phyloP scores from a whole-genome alignment of 2,888 invertebrate genomes.

The Congeria kusceri region DNA sequence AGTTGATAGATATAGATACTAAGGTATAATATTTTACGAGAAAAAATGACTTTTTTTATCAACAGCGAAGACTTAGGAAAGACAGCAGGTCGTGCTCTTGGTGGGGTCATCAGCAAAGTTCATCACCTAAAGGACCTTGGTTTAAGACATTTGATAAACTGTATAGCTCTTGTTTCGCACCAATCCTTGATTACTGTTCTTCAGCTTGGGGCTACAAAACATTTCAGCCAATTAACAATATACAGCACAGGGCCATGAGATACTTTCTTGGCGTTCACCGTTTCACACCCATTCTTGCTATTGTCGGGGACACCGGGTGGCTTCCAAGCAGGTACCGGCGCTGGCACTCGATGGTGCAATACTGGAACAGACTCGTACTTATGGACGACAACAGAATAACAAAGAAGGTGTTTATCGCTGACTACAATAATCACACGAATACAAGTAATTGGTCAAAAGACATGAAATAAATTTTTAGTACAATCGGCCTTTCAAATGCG shows the following conservation, averaged over 20 bases:
- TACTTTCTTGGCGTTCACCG: constrained; percentile 35
- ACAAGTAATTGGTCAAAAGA: constrained; percentile 5
- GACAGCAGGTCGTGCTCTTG: constrained; percentile 34
- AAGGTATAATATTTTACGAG: constrained; percentile 18
- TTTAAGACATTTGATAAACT: constrained; percentile 37
- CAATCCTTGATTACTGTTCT: constrained; percentile 27
- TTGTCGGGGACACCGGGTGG: constrained; percentile 38
- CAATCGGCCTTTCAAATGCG: background rate
- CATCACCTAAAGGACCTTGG: constrained; percentile 38
- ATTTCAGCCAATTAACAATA: constrained; percentile 14
- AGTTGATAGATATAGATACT: background rate
- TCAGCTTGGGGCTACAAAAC: constrained; percentile 43
- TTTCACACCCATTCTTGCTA: constrained; percentile 11
- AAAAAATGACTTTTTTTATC: constrained; percentile 5
- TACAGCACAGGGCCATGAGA: constrained; percentile 31
- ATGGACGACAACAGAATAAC: constrained; percentile 12
- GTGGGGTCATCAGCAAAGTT: constrained; percentile 34
- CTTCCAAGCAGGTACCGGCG: constrained; percentile 29
- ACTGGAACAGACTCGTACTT: constrained; percentile 28
- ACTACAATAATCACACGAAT: background rate
- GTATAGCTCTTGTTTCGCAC: constrained; percentile 35
- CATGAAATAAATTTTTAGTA: background rate
- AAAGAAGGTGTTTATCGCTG: constrained; percentile 3
- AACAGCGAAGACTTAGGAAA: constrained; percentile 5
- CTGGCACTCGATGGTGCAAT: constrained; percentile 24